phyloP scores from a whole-genome alignment of 64 coral and sea anemone genomes.

The Actinia equina region DNA sequence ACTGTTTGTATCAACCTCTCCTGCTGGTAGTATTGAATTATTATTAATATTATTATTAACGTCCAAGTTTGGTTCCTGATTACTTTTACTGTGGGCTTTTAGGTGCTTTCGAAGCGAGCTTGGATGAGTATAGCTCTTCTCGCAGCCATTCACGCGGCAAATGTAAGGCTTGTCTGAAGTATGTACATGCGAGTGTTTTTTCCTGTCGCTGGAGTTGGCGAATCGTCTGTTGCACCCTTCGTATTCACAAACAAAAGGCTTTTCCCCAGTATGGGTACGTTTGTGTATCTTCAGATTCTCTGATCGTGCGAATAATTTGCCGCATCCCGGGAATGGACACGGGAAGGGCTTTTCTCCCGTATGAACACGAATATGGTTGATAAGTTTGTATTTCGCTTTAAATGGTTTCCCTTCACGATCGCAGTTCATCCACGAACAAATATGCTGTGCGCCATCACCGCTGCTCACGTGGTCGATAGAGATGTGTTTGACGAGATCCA shows the following conservation, averaged over 20 bases:
- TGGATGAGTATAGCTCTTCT: conserved; percentile 61
- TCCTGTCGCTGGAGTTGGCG: conserved; percentile 61
- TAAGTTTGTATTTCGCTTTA: conserved; percentile 71
- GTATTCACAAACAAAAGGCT: conserved; percentile 55
- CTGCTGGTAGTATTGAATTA: neutral
- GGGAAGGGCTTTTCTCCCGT: conserved; percentile 57
- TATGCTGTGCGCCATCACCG: conserved; percentile 15
- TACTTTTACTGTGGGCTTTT: conserved; percentile 33
- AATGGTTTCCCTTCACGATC: conserved; percentile 60
- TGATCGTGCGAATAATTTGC: conserved; percentile 57
- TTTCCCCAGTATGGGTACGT: conserved; percentile 59
- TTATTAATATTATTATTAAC: neutral
- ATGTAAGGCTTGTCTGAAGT: conserved; percentile 64
- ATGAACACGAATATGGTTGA: conserved; percentile 67
- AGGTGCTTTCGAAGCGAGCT: conserved; percentile 63
- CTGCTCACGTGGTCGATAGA: conserved; percentile 45
- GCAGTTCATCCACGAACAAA: conserved; percentile 48
- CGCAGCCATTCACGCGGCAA: conserved; percentile 39
- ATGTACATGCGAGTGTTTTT: conserved; percentile 66
- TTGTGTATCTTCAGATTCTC: conserved; percentile 70
- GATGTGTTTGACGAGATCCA: conserved; percentile 56
- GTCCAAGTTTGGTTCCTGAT: neutral
- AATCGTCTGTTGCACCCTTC: conserved; percentile 58
- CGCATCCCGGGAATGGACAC: conserved; percentile 50
- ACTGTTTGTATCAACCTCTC: neutral